Evolutionary conservation across 1,140 invertebrate genomes (phyloP).

Genomic region (Brachionus calyciflorus): DNA sequence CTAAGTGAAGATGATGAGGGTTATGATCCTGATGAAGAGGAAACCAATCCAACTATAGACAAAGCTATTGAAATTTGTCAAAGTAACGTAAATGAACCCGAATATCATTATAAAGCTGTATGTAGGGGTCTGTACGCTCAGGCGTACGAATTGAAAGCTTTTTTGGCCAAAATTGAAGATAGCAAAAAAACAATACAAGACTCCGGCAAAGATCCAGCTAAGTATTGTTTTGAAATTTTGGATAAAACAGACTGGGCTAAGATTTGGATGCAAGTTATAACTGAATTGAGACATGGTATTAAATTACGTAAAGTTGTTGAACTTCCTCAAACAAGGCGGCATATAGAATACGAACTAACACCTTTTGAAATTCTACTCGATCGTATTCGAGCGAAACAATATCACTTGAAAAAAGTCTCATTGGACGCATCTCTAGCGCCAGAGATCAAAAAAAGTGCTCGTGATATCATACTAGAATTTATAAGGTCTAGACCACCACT

Average conservation of each 20-base stretch:
- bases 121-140: slow-evolving; percentile 84
- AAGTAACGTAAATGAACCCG: slow-evolving; percentile 65
- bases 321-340: slow-evolving; percentile 60
- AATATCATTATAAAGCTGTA: slow-evolving; percentile 82
- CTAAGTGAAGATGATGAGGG: slow-evolving; percentile 53
- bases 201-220: slow-evolving; percentile 18
- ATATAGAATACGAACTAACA: slow-evolving; percentile 85
- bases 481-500: slow-evolving; percentile 88
- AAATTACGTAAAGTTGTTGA: slow-evolving; percentile 81
- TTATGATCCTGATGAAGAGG: slow-evolving; percentile 53
- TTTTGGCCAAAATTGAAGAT: slow-evolving; percentile 74
- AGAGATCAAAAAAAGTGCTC: slow-evolving; percentile 84
- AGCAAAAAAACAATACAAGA: slow-evolving; percentile 51
- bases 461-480: slow-evolving; percentile 89
- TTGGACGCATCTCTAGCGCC: slow-evolving; percentile 76
- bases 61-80: slow-evolving; percentile 67
- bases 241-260: slow-evolving; percentile 64
- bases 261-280: slow-evolving; percentile 93
- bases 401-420: slow-evolving; percentile 68
- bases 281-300: slow-evolving; percentile 76
- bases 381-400: slow-evolving; percentile 82
- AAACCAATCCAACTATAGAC: slow-evolving; percentile 49
- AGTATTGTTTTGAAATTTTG: slow-evolving; percentile 43
- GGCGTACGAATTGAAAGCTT: slow-evolving; percentile 79
- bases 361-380: slow-evolving; percentile 95